These are phyloP conservation scores for Myopa tessellatipennis DNA, from an alignment of 2,888 invertebrate genomes.

Conservation along the genomic window DNA sequence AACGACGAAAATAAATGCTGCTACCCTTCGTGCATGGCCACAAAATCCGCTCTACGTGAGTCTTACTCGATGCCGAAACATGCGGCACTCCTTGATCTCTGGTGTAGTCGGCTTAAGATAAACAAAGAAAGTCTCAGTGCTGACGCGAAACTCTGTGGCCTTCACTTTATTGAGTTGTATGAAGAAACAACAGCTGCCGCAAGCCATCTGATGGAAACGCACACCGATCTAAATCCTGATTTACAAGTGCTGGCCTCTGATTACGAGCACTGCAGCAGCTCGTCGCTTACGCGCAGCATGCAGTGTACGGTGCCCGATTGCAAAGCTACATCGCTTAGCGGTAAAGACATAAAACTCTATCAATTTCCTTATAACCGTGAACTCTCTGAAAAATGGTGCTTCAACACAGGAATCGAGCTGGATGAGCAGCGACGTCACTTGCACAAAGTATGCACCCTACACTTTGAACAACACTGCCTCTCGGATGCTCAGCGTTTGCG, in stretches of 20 bases:
- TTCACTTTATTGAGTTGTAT: conserved; percentile 48
- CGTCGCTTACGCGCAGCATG: conserved; percentile 45
- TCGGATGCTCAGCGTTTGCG: conserved; percentile 52
- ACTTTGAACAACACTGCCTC: conserved; percentile 57
- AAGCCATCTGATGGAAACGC: neutral
- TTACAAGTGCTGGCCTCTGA: conserved; percentile 33
- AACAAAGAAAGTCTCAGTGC: neutral
- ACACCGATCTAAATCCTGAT: conserved; percentile 34
- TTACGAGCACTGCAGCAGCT: conserved; percentile 46
- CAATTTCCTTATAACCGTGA: conserved; percentile 54
- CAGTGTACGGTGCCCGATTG: conserved; percentile 48
- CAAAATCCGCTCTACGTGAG: conserved; percentile 48
- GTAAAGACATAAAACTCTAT: conserved; percentile 53
- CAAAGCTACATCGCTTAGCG: conserved; percentile 44
- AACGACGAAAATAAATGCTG: conserved; percentile 45
- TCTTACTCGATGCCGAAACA: conserved; percentile 47
- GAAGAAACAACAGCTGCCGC: conserved; percentile 32
- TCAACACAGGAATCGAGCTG: conserved; percentile 54
- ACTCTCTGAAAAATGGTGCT: conserved; percentile 55
- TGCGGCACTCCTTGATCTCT: conserved; percentile 42
- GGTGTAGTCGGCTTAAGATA: conserved; percentile 43
- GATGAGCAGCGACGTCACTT: conserved; percentile 53
- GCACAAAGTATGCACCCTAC: conserved; percentile 58
- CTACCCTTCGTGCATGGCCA: conserved; percentile 45
- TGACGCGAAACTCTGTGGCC: conserved; percentile 46